Percentiles rank a stretch among this genome's conserved stretches.
phyloP scores from a whole-genome alignment of 2,113 vertebrate genomes.

The Microtus ochrogaster region DNA sequence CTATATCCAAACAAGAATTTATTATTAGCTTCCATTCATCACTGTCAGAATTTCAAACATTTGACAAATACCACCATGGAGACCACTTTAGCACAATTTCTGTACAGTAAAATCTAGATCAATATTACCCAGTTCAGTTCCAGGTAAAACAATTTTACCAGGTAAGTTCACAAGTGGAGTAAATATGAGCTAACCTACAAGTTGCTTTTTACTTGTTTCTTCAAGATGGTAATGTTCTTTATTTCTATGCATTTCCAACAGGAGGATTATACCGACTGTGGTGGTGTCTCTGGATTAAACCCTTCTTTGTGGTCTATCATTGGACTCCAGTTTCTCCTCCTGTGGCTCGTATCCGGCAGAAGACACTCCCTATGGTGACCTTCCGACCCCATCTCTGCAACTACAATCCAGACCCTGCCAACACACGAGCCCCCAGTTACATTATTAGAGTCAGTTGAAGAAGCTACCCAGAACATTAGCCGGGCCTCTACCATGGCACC shows the following conservation, averaged over 20 bases:
- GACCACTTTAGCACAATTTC: neutral
- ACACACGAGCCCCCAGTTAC: conserved; percentile 84
- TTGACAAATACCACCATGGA: neutral
- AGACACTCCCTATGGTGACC: conserved; percentile 93
- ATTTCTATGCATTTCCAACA: conserved; percentile 83
- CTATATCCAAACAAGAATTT: neutral
- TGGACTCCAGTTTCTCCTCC: conserved; percentile 91
- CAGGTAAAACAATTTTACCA: conserved; percentile 49
- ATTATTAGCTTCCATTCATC: conserved; percentile 10
- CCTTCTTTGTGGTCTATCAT: conserved; percentile 91
- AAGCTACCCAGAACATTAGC: conserved; percentile 79
- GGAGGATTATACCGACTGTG: conserved; percentile 97
- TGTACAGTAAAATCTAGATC: neutral
- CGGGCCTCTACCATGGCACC: conserved; percentile 71
- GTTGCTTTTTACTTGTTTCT: neutral
- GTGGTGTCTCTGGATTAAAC: conserved; percentile 92
- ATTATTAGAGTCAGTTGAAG: conserved; percentile 80
- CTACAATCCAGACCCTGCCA: conserved; percentile 86
- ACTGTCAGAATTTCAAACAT: neutral
- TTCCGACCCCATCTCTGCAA: conserved; percentile 84
- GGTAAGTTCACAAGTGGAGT: conserved; percentile 61
- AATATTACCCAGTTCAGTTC: neutral
- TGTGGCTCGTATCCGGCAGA: conserved; percentile 93
- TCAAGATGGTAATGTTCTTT: conserved; percentile 32
- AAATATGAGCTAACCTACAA: neutral